Base-by-base conservation (phyloP, 2,888 invertebrate genomes). In the Coecobrya sp. region DNA sequence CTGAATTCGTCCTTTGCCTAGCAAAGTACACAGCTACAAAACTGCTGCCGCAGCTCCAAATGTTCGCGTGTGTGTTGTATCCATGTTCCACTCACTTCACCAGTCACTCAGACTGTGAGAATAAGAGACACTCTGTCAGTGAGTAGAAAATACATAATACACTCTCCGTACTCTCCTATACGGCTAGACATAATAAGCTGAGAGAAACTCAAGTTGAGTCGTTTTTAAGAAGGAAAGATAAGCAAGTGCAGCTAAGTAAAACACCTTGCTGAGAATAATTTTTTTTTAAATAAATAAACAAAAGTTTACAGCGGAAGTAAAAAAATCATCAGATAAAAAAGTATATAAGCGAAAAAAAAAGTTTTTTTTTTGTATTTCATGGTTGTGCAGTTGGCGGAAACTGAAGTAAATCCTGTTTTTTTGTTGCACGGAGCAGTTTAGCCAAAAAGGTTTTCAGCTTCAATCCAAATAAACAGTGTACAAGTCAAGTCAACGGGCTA, bases 1-100 rank as follows among this genome's bases (percentile, higher is more conserved):
- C 76, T 55, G 73, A 55, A 42, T 76, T 49, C 30, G 59, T 55
- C 42, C 73, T 73, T 86, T 62, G 86, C 73, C 59, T 36, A 59
- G 86, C 55, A 70, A 86, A 86, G 62, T 82, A 62, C 19, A 82
- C 55, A 27, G 0, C 30, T 81, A 22, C 30, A 22, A 81, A 59
- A 55, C 81, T 22, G 59, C 59, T 59, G 22, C 81, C 27, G 59
- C 30, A 27, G 16, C 27, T 52, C 30, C 55, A 81, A 59, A 30
- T 52, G 79, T 49, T 79, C 7, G n/a, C n/a, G 76, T 76, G 45
- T 30, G 27, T 36, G 81, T 27, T 55, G 27, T 49, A 13, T 79
- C 0, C 76, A 5, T 8, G 59, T 36, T 19, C n/a, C 55, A n/a
- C 19, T 55, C 49, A 49, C n/a, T 62, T 62, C 62, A 22, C 22